Evolutionary conservation across 2,888 invertebrate genomes (phyloP).

Genomic region (Arctia plantaginis): DNA sequence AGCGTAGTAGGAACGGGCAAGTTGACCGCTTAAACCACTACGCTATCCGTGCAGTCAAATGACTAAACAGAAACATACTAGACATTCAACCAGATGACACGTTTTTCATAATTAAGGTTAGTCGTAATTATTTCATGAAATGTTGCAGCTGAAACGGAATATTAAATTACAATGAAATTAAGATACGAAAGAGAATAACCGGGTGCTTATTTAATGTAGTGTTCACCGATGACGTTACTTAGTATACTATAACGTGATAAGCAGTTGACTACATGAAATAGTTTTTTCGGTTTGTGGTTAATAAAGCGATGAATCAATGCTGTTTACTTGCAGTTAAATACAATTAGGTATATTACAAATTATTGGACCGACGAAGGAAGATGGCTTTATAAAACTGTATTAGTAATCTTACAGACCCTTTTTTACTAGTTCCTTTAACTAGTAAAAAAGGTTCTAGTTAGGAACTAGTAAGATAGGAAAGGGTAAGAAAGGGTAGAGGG

Average conservation of each 20-base stretch:
- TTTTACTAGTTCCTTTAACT: too few relatives aligned
- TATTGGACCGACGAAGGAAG: too few relatives aligned
- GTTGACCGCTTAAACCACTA: too few relatives aligned
- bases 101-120: background rate
- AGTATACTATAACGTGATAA: too few relatives aligned
- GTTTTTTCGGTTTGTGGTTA: background rate
- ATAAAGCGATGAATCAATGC: background rate
- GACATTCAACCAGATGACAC: background rate
- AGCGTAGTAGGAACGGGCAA: too few relatives aligned
- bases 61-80: background rate
- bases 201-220: background rate
- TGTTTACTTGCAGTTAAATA: background rate
- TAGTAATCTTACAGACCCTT: too few relatives aligned
- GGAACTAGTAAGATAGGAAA: too few relatives aligned
- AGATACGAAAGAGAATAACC: background rate
- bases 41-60: too few relatives aligned
- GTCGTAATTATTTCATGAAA: background rate
- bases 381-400: too few relatives aligned
- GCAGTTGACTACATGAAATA: background rate
- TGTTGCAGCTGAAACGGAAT: background rate
- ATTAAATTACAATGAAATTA: background rate
- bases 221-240: background rate
- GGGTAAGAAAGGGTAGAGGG: too few relatives aligned
- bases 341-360: background rate
- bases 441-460: too few relatives aligned